These are phyloP conservation scores for Pundamilia nyererei DNA, from an alignment of 2,113 vertebrate species.

Conservation along the genomic window DNA sequence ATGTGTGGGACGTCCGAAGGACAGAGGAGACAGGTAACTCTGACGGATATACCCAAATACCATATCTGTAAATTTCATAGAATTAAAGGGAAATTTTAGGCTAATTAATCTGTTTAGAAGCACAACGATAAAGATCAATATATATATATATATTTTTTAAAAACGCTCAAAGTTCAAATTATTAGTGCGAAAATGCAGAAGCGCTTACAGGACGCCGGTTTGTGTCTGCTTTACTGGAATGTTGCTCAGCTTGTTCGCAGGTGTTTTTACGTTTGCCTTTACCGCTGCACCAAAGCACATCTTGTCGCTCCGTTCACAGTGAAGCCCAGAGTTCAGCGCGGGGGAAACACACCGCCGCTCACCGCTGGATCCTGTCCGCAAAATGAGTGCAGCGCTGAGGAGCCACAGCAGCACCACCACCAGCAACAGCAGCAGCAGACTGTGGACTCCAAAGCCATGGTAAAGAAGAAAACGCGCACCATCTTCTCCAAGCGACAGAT, in stretches of 20 bases:
- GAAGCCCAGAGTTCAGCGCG: background rate
- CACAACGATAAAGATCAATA: background rate
- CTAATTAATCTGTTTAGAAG: background rate
- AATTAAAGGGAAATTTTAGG: background rate
- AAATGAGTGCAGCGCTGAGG: constrained; percentile 38
- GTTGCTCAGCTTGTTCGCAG: background rate
- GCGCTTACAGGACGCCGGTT: background rate
- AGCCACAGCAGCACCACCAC: background rate
- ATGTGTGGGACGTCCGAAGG: constrained; percentile 37
- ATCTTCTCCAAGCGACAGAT: constrained; percentile 85
- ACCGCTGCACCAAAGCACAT: background rate
- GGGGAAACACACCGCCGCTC: constrained; percentile 2
- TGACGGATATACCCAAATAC: background rate
- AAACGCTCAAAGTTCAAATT: background rate
- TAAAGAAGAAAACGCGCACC: constrained; percentile 82
- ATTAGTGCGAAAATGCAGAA: background rate
- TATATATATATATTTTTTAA: background rate
- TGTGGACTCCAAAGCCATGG: constrained; percentile 26
- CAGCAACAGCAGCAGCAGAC: accelerated
- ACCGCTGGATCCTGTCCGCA: constrained; percentile 19
- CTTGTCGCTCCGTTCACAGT: constrained; percentile 51
- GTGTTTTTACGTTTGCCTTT: background rate
- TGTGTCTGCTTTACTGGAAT: background rate
- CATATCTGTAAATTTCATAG: background rate
- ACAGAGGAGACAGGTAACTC: constrained; percentile 46